Base-by-base conservation (phyloP, 2,113 vertebrate species). In the Corythornis madagascariensis region DNA sequence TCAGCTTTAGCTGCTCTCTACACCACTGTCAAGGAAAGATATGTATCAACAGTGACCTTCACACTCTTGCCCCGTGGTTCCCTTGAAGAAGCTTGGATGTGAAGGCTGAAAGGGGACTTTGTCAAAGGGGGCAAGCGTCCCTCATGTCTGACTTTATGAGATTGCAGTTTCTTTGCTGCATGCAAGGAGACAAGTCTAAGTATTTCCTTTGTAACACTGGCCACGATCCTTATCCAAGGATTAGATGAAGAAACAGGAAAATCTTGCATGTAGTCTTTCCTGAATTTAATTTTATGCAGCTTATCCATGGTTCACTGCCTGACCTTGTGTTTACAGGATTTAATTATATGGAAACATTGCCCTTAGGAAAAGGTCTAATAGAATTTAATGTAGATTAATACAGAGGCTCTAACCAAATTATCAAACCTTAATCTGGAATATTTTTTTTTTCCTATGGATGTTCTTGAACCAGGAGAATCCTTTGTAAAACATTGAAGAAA, bases 251-350 rank as follows among this genome's bases (percentile, higher is more conserved):
- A 53, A 71, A 91, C 88, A 72, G 10, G 57, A 78, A 83, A 93
- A 35, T 19, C 40, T 83, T 75, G 26, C 18, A 40, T 66, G 60
- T 60, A 67, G 72, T 73, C 43, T 81, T 86, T 75, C 83, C 80
- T 71, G 77, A 83, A 71, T 91, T 90, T 74, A 81, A 94, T 90
- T 90, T 86, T 84, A 33, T 60, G 53, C 16, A 43, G 61, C 53
- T 93, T 84, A 94, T 70, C 35, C 35, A 92, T 48, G 63, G 84
- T 93, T 90, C 83, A 72, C 53, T 78, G 57, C 65, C 57, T 84
- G 73, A 93, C 83, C 83, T 92, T 63, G 53, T 87, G 66, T 93
- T 94, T 92, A 90, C 73, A 90, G 70, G 53, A 86, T 94, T 92
- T 93, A 52, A 53, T 89, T 75, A 40, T 42, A 85, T 40, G 50